Base-by-base conservation (phyloP, 2,113 vertebrate genomes). In the Sinocyclocheilus maitianheensis region DNA sequence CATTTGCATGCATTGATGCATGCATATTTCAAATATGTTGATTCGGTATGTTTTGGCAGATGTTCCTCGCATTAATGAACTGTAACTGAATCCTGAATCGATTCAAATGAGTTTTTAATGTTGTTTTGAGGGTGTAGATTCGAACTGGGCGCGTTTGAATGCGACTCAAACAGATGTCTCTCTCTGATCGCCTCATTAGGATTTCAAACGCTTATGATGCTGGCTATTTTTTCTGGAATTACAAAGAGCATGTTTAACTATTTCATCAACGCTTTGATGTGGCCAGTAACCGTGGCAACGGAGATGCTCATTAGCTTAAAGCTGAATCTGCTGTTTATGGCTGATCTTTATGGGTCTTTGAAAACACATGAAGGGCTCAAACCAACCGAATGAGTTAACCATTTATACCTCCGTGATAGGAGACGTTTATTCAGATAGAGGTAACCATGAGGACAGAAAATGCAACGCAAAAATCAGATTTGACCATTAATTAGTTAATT, bases 231-330 rank as follows among this genome's bases (percentile, higher is more conserved):
- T 43, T 22, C 71, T 2, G 37, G 22, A 84, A 55, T 55, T 53
- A 74, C 43, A 80, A 34, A 12, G 16, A 67, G 43, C 55, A 40
- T 51, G 7, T 5, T 46, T 37, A 37, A 65, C 40, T 65, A 67
- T 22, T 69, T 72, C 26, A 8, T 53, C 11, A 53, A 24, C n/a
- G 69, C 58, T 80, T 60, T 87, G 63, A 63, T 83, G 74, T 34
- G 65, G 53, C 55, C 65, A 53, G 84, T 86, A 78, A 72, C 84
- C 22, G 20, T 30, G 65, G 84, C 65, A 88, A 83, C n/a, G 58
- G 6, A 67, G 63, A 67, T 0, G 30, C 30, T 37, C 14, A 69
- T 69, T 69, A 34, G 11, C 4, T 65, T 65, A 65, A 63, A 65
- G 62, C 26, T 67, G 65, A 18, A 18, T 69, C 26, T 34, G 7